Evolutionary conservation across 2,113 vertebrate species (phyloP), one percentile per base, ranked within the genome.

Genomic region (Hippoglossus stenolepis): DNA sequence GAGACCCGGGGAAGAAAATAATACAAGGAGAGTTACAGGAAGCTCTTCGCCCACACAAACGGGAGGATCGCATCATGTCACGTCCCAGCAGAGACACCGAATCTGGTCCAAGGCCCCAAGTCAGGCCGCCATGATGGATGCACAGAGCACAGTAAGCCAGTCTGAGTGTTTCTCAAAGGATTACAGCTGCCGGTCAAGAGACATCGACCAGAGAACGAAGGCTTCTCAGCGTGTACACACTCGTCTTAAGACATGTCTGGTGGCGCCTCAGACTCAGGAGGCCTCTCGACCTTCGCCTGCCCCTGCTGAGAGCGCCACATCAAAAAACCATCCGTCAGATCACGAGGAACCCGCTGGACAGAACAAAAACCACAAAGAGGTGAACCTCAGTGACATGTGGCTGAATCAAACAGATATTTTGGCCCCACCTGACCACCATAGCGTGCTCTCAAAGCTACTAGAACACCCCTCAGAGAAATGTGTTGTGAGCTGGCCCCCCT

Each of bases 381-480:
- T 43, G 47, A 77, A 71, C 17, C 13, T 58, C 38, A n/a, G 62
- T 8, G 62, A 77, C 73, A 67, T 24, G n/a, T 56, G 12, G 17
- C 56, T 66, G 20, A 67, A 70, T 81, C 79, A 84, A 65, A 80
- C n/a, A 13, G 40, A 60, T 67, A 20, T 77, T 56, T 67, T 51
- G 56, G 54, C 70, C 73, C 53, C 58, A 76, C n/a, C 68, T 45
- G 69, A 66, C 53, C 38, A 24, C 51, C 14, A 26, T 10, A 24
- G 58, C n/a, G 35, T 15, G 45, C 61, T 70, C 38, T 31, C 38
- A 65, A 57, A 84, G 61, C 64, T 69, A 31, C 82, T 53, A 76
- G 79, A 91, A 88, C 35, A 20, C 83, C 82, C 82, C 20, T 73
- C 73, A 60, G 65, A 82, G 69, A 84, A 83, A 75, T 81, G 80